phyloP scores from a whole-genome alignment of 2,888 invertebrate species.

The Panzeria rudis region DNA sequence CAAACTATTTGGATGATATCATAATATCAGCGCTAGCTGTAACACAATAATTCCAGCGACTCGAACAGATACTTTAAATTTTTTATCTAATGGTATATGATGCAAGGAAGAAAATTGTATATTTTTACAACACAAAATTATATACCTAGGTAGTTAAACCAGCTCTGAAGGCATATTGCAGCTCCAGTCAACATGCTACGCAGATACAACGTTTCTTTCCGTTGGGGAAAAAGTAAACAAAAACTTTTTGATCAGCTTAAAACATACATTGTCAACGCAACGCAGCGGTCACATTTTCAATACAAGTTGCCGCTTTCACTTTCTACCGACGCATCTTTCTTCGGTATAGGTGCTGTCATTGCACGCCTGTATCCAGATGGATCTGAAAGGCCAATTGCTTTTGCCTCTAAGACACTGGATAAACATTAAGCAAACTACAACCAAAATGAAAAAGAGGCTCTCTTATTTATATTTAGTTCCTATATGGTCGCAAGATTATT shows the following conservation, averaged over 20 bases:
- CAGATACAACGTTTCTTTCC: slow-evolving; percentile 57
- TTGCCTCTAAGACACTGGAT: no score
- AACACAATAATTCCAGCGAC: no score
- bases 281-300: slow-evolving; percentile 48
- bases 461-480: slow-evolving; percentile 54
- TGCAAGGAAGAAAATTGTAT: no score
- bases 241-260: slow-evolving; percentile 44
- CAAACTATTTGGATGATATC: no score
- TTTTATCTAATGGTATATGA: no score
- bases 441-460: slow-evolving; percentile 46
- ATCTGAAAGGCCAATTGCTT: no score
- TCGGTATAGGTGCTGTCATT: slow-evolving; percentile 54
- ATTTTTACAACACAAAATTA: no score
- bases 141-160: no score
- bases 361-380: slow-evolving; percentile 51
- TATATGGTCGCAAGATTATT: slow-evolving; percentile 60
- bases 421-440: slow-evolving; percentile 26
- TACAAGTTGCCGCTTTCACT: slow-evolving; percentile 55
- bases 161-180: no score
- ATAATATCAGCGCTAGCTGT: no score
- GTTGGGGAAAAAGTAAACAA: slow-evolving; percentile 43
- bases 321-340: slow-evolving; percentile 59
- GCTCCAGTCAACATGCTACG: slow-evolving; percentile 54
- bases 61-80: no score
- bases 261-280: slow-evolving; percentile 45